These are phyloP conservation scores for Daktulosphaira vitifoliae DNA, from an alignment of 1,140 invertebrate genomes.

Conservation along the genomic window DNA sequence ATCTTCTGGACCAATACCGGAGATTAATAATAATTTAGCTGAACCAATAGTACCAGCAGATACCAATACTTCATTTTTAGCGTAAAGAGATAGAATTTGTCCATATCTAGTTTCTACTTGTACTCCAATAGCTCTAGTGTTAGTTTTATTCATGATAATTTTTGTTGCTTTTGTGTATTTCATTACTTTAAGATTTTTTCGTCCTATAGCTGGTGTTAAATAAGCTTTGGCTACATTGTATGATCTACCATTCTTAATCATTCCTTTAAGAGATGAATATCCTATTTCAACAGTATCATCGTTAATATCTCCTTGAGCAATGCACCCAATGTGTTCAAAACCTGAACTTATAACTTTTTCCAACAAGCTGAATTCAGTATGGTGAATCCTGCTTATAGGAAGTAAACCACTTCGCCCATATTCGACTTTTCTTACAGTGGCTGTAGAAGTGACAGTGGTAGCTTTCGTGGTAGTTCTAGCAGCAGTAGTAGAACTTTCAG, in stretches of 20 bases:
- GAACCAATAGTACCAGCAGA: constrained; percentile 58
- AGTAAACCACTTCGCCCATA: constrained; percentile 41
- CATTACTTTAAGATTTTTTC: constrained; percentile 58
- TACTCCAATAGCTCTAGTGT: constrained; percentile 57
- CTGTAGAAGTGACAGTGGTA: background rate
- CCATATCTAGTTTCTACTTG: constrained; percentile 50
- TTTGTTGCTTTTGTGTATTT: constrained; percentile 51
- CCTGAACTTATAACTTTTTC: constrained; percentile 46
- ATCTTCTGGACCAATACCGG: constrained; percentile 48
- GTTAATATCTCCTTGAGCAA: constrained; percentile 53
- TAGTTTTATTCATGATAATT: constrained; percentile 57
- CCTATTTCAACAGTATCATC: constrained; percentile 52
- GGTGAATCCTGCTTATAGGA: constrained; percentile 46
- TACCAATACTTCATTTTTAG: constrained; percentile 48
- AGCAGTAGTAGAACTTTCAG: too few relatives aligned
- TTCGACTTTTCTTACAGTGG: constrained; percentile 52
- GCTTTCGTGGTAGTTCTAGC: too few relatives aligned
- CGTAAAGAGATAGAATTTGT: background rate
- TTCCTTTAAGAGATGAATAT: constrained; percentile 47
- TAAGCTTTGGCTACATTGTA: constrained; percentile 52
- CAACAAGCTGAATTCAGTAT: constrained; percentile 50
- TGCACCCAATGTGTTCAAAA: constrained; percentile 48
- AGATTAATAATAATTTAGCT: constrained; percentile 64
- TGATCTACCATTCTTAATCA: constrained; percentile 47
- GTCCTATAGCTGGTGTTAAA: constrained; percentile 47